Evolutionary conservation across 1,140 invertebrate species (phyloP).

Genomic region (Mactra quadrangularis): DNA sequence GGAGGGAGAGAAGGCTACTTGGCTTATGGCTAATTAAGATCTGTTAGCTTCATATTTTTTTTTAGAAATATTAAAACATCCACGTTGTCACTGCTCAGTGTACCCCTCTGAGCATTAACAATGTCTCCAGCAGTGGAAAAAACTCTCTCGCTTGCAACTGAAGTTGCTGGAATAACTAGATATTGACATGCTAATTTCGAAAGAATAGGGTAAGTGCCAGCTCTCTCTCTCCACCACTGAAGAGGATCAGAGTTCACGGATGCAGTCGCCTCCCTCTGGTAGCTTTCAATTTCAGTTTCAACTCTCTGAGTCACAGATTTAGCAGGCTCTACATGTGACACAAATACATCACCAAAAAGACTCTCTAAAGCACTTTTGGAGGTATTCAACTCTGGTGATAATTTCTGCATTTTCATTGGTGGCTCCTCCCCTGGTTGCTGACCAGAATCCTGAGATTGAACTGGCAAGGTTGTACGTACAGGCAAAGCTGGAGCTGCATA

Average conservation of each 20-base stretch:
- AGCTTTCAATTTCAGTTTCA: background rate
- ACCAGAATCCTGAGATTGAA: too few species aligned
- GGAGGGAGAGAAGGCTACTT: too few species aligned
- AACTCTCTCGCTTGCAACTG: slow-evolving; percentile 19
- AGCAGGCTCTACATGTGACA: slow-evolving; percentile 4
- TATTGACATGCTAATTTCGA: background rate
- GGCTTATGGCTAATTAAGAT: too few species aligned
- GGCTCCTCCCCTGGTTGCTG: too few species aligned
- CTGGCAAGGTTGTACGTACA: too few species aligned
- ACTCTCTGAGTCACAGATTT: background rate
- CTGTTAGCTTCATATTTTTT: too few species aligned
- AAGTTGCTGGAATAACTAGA: slow-evolving; percentile 15
- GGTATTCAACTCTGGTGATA: background rate
- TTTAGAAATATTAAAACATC: too few species aligned
- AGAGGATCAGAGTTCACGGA: background rate
- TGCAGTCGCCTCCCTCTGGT: background rate
- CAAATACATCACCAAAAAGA: slow-evolving; percentile 6
- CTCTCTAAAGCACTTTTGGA: background rate
- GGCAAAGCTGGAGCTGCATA: too few species aligned
- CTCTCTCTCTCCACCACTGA: background rate
- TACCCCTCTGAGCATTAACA: too few species aligned
- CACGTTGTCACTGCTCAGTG: too few species aligned
- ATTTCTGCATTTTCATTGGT: too few species aligned
- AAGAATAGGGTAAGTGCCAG: background rate
- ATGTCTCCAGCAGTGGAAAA: slow-evolving; percentile 35